These are phyloP conservation scores for Typhlichthys subterraneus DNA, from an alignment of 2,797 vertebrate species.

Conservation along the genomic window DNA sequence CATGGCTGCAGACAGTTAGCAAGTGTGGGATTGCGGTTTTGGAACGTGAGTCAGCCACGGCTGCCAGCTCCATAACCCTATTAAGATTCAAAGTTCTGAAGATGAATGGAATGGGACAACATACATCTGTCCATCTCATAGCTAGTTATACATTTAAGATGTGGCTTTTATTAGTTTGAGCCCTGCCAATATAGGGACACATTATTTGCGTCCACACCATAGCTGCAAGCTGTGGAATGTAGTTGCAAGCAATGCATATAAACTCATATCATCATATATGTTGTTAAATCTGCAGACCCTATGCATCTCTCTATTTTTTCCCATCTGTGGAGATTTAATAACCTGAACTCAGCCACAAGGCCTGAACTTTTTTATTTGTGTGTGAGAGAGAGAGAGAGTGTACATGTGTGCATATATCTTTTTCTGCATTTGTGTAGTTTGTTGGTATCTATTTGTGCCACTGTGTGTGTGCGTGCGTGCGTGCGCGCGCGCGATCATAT, in stretches of 20 bases:
- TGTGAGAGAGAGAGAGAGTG: neutral
- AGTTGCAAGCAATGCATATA: constrained; percentile 22
- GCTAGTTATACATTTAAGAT: constrained; percentile 29
- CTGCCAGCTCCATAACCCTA: constrained; percentile 36
- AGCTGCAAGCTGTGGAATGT: constrained; percentile 25
- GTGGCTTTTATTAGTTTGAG: neutral
- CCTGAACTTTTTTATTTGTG: neutral
- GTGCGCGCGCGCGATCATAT: neutral
- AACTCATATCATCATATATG: constrained; percentile 26
- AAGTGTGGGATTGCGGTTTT: constrained; percentile 38
- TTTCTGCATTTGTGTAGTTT: neutral
- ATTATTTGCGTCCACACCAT: constrained; percentile 11
- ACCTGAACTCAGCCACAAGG: constrained; percentile 13
- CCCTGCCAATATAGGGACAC: constrained; percentile 20
- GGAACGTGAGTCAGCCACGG: constrained; percentile 35
- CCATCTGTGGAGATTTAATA: constrained; percentile 1
- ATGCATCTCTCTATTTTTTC: neutral
- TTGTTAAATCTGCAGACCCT: constrained; percentile 27
- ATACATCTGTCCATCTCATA: constrained; percentile 29
- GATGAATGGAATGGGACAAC: constrained; percentile 38
- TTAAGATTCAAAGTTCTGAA: constrained; percentile 52
- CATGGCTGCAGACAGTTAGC: constrained; percentile 20
- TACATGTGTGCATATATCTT: neutral
- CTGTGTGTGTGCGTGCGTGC: neutral
- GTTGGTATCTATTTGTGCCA: neutral